Conservation (phyloP, 92 coral and sea anemone genomes). For the Siderastrea radians region DNA sequence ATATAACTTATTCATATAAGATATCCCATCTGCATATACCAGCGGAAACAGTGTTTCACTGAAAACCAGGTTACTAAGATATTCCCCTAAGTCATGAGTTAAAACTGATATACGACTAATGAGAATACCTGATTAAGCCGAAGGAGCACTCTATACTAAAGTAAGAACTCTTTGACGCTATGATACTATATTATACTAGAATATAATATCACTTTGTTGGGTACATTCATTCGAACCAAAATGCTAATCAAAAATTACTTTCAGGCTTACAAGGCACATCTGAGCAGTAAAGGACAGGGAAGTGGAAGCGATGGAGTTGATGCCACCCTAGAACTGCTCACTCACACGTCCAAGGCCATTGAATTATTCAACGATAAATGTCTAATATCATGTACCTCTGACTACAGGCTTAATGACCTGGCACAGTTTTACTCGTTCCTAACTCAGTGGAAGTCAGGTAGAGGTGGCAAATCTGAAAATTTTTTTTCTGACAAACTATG, state of each 20-base stretch:
- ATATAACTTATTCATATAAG: no score
- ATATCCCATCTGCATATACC: no score
- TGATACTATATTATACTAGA: no score
- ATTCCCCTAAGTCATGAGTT: not conserved
- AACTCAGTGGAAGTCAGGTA: slow-evolving; percentile 33
- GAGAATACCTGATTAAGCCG: no score
- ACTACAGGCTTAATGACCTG: slow-evolving; percentile 30
- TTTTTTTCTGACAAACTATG: not conserved
- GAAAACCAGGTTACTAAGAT: no score
- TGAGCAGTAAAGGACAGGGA: not conserved
- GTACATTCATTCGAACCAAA: no score
- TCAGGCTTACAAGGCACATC: not conserved
- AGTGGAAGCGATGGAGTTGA: not conserved
- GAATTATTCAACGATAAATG: slow-evolving; percentile 47
- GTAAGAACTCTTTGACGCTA: no score
- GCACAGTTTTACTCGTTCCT: slow-evolving; percentile 15
- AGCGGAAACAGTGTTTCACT: no score
- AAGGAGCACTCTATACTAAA: no score
- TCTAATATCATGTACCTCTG: slow-evolving; percentile 2
- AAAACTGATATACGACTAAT: not conserved
- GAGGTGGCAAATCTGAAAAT: not conserved
- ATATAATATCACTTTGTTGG: no score
- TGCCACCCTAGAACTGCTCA: slow-evolving; percentile 27
- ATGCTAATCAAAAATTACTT: no score
- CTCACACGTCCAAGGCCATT: slow-evolving; percentile 38